Base-by-base conservation (phyloP, 1,140 invertebrate species). In the Paraescarpia echinospica region DNA sequence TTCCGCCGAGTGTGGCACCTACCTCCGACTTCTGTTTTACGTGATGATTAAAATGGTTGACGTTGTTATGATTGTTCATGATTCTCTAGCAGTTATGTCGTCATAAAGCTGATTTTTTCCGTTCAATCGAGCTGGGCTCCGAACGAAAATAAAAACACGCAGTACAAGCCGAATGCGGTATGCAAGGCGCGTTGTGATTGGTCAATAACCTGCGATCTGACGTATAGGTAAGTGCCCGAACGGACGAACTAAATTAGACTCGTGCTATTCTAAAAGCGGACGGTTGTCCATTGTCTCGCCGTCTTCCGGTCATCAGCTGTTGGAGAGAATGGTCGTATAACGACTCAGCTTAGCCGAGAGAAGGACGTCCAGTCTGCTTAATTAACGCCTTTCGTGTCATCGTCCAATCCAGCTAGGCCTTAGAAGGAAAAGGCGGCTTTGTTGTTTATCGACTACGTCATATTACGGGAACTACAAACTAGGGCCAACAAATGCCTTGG, bases 131-230 rank as follows among this genome's bases (percentile, higher is more conserved):
- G 89, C 94, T 89, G 33, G 92, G 94, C 93, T 93, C 94, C 94
- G 94, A 94, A 94, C 93, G 93, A 94, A 94, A 94, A 94, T 94
- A 94, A 94, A 94, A 94, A 94, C 94, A 94, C 93, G 93, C 93
- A 94, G 93, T 93, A 92, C 89, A 92, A 92, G 91, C 77, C 93
- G 92, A 92, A 92, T 27, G 34, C 22, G 27, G 1, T 92, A 88
- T 93, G 89, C 89, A 93, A 94, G 59, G 14, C 31, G 6, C 22
- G 33, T 90, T 92, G 77, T 93, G 94, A 93, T 94, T 94, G 94
- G 94, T 33, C 89, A 31, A 93, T 51, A 92, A 48, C 59, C 18
- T 77, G 59, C 59, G 4, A 31, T 31, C 59, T 77, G 59, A 77
- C 59, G 27, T 77, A 4, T 77, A 77, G 59, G 59, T 77, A 27